Conservation (phyloP, 2,888 invertebrate species). For the Crossocerus cetratus region DNA sequence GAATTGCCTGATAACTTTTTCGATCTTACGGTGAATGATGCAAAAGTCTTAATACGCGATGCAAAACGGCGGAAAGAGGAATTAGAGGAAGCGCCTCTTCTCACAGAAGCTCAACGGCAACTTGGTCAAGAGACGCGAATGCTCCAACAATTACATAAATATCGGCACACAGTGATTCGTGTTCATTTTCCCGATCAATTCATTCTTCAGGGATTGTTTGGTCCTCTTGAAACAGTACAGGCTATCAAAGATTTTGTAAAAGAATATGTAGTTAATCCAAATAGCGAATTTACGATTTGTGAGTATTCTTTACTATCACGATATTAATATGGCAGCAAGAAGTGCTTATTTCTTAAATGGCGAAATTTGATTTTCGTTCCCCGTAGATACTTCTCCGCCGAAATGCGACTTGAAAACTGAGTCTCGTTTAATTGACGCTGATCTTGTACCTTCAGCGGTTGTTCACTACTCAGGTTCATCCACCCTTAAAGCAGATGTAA, state of each 20-base stretch:
- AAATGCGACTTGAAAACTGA: conserved; percentile 83
- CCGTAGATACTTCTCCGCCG: conserved; percentile 89
- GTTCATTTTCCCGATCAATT: conserved; percentile 92
- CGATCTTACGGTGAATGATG: conserved; percentile 90
- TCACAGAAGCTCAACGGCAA: conserved; percentile 82
- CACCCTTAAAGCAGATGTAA: conserved; percentile 81
- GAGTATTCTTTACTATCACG: conserved; percentile 73
- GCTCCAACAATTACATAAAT: conserved; percentile 81
- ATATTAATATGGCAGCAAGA: not conserved
- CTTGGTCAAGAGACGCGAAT: conserved; percentile 80
- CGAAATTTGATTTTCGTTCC: no score
- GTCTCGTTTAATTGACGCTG: conserved; percentile 83
- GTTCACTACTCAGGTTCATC: conserved; percentile 81
- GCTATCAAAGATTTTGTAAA: conserved; percentile 86
- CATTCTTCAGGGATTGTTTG: conserved; percentile 92
- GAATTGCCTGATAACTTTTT: conserved; percentile 93
- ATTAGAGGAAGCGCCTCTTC: conserved; percentile 85
- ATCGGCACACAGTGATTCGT: conserved; percentile 88
- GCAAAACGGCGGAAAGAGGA: conserved; percentile 82
- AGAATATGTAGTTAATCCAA: conserved; percentile 83
- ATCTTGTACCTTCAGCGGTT: conserved; percentile 88
- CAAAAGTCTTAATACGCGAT: conserved; percentile 86
- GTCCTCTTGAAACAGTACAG: conserved; percentile 85
- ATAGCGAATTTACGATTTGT: conserved; percentile 88
- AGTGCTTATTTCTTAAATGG: no score